Conservation (phyloP, 1,140 invertebrate genomes). For the Drosophila watanabei region DNA sequence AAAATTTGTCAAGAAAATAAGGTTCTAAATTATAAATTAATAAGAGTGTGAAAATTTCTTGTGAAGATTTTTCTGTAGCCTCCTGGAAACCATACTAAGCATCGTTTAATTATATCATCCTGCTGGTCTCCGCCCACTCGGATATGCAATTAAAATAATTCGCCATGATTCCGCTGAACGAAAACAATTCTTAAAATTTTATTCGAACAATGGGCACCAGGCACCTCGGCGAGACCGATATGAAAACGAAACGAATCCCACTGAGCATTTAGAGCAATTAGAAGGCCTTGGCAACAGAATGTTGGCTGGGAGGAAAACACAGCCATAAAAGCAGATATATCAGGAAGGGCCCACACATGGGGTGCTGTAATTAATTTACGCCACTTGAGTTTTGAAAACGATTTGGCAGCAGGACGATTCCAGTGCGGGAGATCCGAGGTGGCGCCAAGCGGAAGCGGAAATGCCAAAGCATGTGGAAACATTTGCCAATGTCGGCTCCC, state of each 20-base stretch:
- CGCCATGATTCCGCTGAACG: slow-evolving; percentile 64
- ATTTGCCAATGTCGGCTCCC: slow-evolving; percentile 65
- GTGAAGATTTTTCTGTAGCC: no score
- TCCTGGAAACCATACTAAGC: not conserved
- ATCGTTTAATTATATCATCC: slow-evolving; percentile 20
- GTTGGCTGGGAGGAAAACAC: slow-evolving; percentile 22
- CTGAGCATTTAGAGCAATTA: slow-evolving; percentile 50
- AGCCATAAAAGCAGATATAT: slow-evolving; percentile 45
- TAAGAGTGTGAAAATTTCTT: not conserved
- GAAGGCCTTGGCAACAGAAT: slow-evolving; percentile 48
- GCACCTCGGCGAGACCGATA: slow-evolving; percentile 14
- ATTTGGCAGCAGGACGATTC: slow-evolving; percentile 40
- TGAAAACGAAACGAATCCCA: slow-evolving; percentile 22
- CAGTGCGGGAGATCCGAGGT: slow-evolving; percentile 20
- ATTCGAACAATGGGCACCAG: slow-evolving; percentile 11
- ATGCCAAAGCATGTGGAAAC: slow-evolving; percentile 77
- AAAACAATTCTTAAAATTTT: slow-evolving; percentile 55
- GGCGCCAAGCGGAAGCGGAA: slow-evolving; percentile 57
- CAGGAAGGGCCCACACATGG: slow-evolving; percentile 30
- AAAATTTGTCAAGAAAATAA: no score
- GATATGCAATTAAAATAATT: slow-evolving; percentile 71
- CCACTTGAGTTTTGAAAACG: slow-evolving; percentile 71
- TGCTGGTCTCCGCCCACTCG: not conserved
- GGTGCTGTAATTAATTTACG: slow-evolving; percentile 77
- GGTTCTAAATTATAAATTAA: not conserved